Base-by-base conservation (phyloP, 1,140 invertebrate species). In the Drosophila repletoides region DNA sequence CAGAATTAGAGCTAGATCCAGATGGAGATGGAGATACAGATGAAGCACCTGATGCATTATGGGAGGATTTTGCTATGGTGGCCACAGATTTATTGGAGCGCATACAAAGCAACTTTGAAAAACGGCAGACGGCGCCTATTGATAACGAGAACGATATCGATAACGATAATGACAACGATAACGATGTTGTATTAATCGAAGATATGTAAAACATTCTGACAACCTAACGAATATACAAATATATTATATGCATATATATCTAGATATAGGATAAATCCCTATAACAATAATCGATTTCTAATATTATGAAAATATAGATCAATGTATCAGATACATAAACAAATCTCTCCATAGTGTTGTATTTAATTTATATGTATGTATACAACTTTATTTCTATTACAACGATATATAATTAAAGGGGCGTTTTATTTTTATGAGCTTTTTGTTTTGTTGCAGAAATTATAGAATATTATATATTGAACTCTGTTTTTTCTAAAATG, bases 11-110 rank as follows among this genome's bases (percentile, higher is more conserved):
- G 2, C 22, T 3, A 12, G 12, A 38, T 15, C 15, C 34, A 34
- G 5, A 3, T 14, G 7, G 41, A 52, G 1, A 7, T 6, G 2
- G 24, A 58, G 71, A 72, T 3, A 7, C 53, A 0, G 76, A 79
- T 21, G 59, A 66, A 9, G 24, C 36, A 0, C 69, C 60, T 4
- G 90, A 92, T 68, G 74, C 88, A 26, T 67, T 92, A 24, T 94
- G 93, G 93, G 93, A 94, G 86, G 92, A 93, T 63, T 94, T 94
- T 89, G 93, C 93, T 3, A 88, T 90, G 61, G 93, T 94, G 3
- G 93, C 93, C 14, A 93, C 93, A 6, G 93, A 93, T 88, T 88
- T 94, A 31, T 76, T 94, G 14, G 93, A 94, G 72, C 76, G 89
- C 12, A 83, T 90, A 59, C 89, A 90, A 22, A 77, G 86, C 15